These are phyloP conservation scores for Microtus richardsoni DNA, from an alignment of 2,113 vertebrate genomes.

Conservation along the genomic window DNA sequence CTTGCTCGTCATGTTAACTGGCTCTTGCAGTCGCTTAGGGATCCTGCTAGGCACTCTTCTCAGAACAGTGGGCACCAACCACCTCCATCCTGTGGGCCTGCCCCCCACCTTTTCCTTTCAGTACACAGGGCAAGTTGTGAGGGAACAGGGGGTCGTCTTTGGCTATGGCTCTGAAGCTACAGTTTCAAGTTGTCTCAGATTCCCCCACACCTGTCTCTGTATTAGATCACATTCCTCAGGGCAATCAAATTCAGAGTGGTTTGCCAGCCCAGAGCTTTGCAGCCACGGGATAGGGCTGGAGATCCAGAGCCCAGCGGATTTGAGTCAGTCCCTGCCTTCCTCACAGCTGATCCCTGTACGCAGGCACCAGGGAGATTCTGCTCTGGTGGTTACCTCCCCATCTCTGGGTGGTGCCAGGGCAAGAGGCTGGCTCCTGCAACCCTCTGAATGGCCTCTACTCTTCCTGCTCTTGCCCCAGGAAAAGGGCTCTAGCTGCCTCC, in stretches of 20 bases:
- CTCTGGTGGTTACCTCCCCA: neutral
- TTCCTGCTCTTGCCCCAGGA: neutral
- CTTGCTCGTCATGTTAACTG: neutral
- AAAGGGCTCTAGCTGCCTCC: neutral
- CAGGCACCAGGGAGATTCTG: fast-evolving
- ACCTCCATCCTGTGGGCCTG: fast-evolving
- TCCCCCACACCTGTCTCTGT: neutral
- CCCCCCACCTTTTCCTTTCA: too few species aligned
- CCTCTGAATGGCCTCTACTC: neutral
- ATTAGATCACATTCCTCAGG: too few species aligned
- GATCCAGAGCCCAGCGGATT: neutral
- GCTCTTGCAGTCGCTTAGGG: neutral
- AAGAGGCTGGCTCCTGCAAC: neutral
- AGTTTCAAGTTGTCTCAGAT: neutral
- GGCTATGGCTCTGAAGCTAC: neutral
- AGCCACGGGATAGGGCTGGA: too few species aligned
- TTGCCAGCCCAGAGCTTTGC: neutral
- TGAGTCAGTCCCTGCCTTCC: too few species aligned
- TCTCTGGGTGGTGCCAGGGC: neutral
- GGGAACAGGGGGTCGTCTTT: neutral
- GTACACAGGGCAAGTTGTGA: too few species aligned
- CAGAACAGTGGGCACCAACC: neutral
- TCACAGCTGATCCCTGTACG: too few species aligned
- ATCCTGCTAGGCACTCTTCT: neutral
- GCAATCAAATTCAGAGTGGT: neutral